A percentile compares a stretch with the other conserved stretches of the same genome.
These are phyloP conservation scores for Dioctria linearis DNA, from an alignment of 2,888 invertebrate genomes.

Conservation along the genomic window DNA sequence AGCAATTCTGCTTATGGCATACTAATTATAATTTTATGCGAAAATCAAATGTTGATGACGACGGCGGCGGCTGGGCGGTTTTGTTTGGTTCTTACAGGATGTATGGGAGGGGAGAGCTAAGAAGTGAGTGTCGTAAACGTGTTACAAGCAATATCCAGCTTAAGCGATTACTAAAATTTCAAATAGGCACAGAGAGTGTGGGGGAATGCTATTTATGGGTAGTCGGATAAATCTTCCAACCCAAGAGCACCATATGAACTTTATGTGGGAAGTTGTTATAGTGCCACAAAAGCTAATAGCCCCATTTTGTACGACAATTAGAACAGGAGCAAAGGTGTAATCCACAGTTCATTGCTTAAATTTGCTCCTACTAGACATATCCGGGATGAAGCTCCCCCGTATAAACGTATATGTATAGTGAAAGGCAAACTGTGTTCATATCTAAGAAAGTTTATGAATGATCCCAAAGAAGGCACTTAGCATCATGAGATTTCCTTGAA, in stretches of 20 bases:
- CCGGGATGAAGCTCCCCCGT: neutral
- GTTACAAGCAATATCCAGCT: conserved; percentile 22
- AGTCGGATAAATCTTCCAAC: conserved; percentile 8
- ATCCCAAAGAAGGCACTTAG: neutral
- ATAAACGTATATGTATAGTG: neutral
- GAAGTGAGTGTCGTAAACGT: conserved; percentile 16
- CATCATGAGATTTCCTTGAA: no score
- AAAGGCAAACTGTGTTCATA: conserved; percentile 23
- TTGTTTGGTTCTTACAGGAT: no score
- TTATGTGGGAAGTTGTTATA: conserved; percentile 39
- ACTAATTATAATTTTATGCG: conserved; percentile 46
- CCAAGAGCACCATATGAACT: neutral
- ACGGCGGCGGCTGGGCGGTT: neutral
- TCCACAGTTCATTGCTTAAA: conserved; percentile 33
- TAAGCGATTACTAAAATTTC: neutral
- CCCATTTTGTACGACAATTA: conserved; percentile 32
- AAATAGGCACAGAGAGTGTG: neutral
- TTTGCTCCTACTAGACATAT: neutral
- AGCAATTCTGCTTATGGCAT: conserved; percentile 39
- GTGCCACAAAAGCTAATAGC: conserved; percentile 36
- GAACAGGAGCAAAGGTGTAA: conserved; percentile 35
- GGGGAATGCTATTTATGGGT: neutral
- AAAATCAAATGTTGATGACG: conserved; percentile 30
- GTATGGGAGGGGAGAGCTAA: neutral
- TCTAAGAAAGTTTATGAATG: conserved; percentile 20